These are phyloP conservation scores for Platyura marginata DNA, from an alignment of 1,140 invertebrate genomes.

Conservation along the genomic window DNA sequence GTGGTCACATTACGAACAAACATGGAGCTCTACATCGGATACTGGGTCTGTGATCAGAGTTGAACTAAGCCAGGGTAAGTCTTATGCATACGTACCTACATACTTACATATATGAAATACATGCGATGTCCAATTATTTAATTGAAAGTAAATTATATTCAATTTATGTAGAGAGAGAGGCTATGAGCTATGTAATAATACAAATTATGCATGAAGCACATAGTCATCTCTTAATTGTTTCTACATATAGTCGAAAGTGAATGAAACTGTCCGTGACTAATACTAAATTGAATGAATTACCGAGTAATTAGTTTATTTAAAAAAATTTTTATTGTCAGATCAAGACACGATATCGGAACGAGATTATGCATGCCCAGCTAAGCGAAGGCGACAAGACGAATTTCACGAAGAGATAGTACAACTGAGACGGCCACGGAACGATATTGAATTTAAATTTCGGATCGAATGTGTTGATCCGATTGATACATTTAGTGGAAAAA, in stretches of 20 bases:
- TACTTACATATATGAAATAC: too few relatives aligned
- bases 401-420: neutral
- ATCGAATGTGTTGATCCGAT: neutral
- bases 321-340: constrained; percentile 14
- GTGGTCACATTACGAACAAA: constrained; percentile 13
- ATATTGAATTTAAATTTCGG: neutral
- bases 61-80: constrained; percentile 25
- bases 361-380: constrained; percentile 59
- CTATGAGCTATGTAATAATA: too few relatives aligned
- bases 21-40: constrained; percentile 39
- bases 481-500: constrained; percentile 1
- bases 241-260: too few relatives aligned
- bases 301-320: neutral
- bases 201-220: too few relatives aligned
- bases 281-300: too few relatives aligned
- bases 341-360: constrained; percentile 47
- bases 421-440: neutral
- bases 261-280: too few relatives aligned
- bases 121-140: too few relatives aligned
- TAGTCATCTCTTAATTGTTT: too few relatives aligned
- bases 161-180: too few relatives aligned
- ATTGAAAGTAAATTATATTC: too few relatives aligned
- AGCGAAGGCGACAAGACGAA: constrained; percentile 42
- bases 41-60: constrained; percentile 33
- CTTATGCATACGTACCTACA: too few relatives aligned